phyloP scores from a whole-genome alignment of 2,113 vertebrate species.

The Sinocyclocheilus maitianheensis region DNA sequence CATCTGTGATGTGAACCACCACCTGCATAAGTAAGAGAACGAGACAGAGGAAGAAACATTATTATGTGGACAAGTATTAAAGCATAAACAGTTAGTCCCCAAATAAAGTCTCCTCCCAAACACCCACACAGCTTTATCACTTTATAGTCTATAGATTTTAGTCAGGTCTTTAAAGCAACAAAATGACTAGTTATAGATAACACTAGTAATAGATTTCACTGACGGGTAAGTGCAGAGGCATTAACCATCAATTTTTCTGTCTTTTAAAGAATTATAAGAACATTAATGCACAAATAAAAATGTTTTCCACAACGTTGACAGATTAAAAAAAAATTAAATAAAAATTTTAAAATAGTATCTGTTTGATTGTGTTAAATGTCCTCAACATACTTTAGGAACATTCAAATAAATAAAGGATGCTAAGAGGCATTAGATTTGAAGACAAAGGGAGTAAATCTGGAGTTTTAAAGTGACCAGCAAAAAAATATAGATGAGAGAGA shows the following conservation, averaged over 20 bases:
- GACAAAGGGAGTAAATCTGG: no score
- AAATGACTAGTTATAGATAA: not conserved
- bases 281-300: not conserved
- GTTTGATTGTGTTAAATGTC: not conserved
- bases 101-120: not conserved
- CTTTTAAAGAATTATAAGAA: not conserved
- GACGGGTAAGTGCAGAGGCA: not conserved
- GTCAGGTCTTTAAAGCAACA: not conserved
- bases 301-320: not conserved
- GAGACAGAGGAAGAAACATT: not conserved
- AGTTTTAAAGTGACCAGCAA: no score
- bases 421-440: no score
- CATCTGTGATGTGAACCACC: conserved; percentile 80
- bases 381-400: no score
- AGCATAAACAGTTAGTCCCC: not conserved
- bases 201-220: not conserved
- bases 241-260: not conserved
- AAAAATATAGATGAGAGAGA: no score
- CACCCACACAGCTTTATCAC: not conserved
- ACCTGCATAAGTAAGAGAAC: conserved; percentile 69
- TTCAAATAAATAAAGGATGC: no score
- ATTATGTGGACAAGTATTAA: not conserved
- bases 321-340: no score
- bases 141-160: not conserved
- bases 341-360: not conserved